Evolutionary conservation across 2,888 invertebrate genomes (phyloP).

Genomic region (Drosophila formosana): DNA sequence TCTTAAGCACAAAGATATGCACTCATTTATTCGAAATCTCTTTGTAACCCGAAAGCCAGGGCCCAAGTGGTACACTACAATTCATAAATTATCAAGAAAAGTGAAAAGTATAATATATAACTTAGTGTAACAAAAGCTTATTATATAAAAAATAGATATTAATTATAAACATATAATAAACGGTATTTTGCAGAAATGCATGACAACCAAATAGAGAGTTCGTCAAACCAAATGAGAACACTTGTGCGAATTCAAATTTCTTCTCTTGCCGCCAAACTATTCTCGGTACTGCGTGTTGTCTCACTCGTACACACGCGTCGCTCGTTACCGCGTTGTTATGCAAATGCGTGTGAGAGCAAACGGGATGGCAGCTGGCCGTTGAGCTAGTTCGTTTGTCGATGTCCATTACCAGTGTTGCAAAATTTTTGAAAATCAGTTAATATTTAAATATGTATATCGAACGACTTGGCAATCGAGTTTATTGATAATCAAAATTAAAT

Average conservation of each 20-base stretch:
- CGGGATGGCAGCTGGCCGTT: constrained; percentile 1
- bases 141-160: no score
- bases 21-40: no score
- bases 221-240: background rate
- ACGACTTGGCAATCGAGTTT: background rate
- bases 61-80: no score
- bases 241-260: constrained; percentile 15
- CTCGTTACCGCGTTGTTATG: background rate
- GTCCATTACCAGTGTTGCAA: constrained; percentile 30
- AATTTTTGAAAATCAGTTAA: constrained; percentile 11
- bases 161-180: no score
- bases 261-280: constrained; percentile 27
- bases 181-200: no score
- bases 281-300: background rate
- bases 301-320: constrained; percentile 13
- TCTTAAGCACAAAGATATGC: no score
- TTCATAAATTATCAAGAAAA: no score
- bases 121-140: no score
- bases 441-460: constrained; percentile 17
- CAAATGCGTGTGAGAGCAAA: constrained; percentile 5
- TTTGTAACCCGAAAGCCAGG: no score
- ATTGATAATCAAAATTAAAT: background rate
- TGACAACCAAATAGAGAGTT: background rate
- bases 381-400: constrained; percentile 16
- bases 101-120: no score